Percentiles rank a stretch among this genome's conserved stretches.
phyloP scores from a whole-genome alignment of 2,888 invertebrate species.

The Aplocera efformata region DNA sequence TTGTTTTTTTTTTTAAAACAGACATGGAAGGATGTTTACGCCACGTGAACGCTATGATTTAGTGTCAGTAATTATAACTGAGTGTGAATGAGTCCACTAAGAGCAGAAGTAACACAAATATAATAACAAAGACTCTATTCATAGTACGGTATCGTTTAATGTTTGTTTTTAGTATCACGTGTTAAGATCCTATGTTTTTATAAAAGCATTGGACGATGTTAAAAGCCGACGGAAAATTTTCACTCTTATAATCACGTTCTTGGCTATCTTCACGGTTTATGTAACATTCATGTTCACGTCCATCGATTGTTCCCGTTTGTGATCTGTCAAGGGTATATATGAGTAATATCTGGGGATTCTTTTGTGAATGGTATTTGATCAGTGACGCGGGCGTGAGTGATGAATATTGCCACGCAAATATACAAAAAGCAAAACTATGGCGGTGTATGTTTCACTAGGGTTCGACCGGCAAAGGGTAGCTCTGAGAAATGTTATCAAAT shows the following conservation, averaged over 20 bases:
- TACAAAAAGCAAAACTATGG: conserved; percentile 79
- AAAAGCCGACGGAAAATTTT: conserved; percentile 22
- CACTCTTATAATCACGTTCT: conserved; percentile 14
- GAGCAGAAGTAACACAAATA: conserved; percentile 68
- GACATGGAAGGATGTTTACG: conserved; percentile 71
- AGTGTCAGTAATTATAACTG: conserved; percentile 74
- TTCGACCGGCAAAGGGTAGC: conserved; percentile 43
- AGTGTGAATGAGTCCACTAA: conserved; percentile 76
- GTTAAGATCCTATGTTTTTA: conserved; percentile 39
- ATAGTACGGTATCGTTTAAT: conserved; percentile 51
- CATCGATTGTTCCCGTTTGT: conserved; percentile 49
- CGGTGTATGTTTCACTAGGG: conserved; percentile 75
- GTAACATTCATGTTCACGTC: too few relatives aligned
- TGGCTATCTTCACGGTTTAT: conserved; percentile 12
- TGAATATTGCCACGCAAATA: conserved; percentile 80
- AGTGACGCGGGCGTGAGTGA: conserved; percentile 78
- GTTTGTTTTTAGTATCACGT: conserved; percentile 55
- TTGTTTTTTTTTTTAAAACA: conserved; percentile 57
- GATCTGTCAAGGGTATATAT: conserved; percentile 71
- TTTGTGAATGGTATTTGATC: conserved; percentile 76
- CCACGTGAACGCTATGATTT: conserved; percentile 73
- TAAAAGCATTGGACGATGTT: conserved; percentile 30
- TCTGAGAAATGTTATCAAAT: too few relatives aligned
- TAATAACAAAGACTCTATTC: conserved; percentile 74
- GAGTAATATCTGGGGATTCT: conserved; percentile 73